Percentiles rank a stretch among this genome's conserved stretches.
These are phyloP conservation scores for Cyrtodaria siliqua DNA, from an alignment of 2,888 invertebrate genomes.

Conservation along the genomic window DNA sequence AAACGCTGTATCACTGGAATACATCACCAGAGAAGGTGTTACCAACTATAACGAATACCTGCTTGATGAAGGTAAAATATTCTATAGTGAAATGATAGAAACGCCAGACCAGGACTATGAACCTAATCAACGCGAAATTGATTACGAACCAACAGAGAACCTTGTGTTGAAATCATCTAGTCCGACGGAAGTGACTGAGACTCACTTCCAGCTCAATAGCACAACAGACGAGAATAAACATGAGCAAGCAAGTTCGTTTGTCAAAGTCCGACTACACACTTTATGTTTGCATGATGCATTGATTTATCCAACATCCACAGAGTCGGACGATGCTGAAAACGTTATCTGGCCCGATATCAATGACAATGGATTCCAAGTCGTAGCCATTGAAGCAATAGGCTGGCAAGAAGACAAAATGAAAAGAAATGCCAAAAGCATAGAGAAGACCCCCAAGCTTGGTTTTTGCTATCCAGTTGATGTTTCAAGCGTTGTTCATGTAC, in stretches of 20 bases:
- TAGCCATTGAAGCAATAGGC: slow-evolving; percentile 36
- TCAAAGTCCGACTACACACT: slow-evolving; percentile 4
- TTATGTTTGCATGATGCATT: slow-evolving; percentile 27
- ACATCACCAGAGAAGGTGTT: not conserved
- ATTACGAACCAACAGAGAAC: slow-evolving; percentile 9
- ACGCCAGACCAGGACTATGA: slow-evolving; percentile 23
- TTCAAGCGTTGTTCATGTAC: slow-evolving; percentile 15
- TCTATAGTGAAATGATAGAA: slow-evolving; percentile 22
- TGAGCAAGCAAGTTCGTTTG: not conserved
- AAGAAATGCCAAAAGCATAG: not conserved
- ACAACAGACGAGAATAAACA: not conserved
- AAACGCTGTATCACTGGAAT: slow-evolving; percentile 16
- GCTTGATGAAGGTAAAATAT: slow-evolving; percentile 24
- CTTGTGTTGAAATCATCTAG: slow-evolving; percentile 27
- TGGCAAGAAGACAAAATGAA: slow-evolving; percentile 17
- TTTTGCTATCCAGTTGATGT: slow-evolving; percentile 39
- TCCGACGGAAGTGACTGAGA: slow-evolving; percentile 15
- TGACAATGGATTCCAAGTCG: slow-evolving; percentile 30
- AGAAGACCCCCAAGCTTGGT: slow-evolving; percentile 11
- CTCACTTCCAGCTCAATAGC: slow-evolving; percentile 16
- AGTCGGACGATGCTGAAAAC: slow-evolving; percentile 19
- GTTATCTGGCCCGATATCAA: slow-evolving; percentile 34
- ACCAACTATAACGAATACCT: slow-evolving; percentile 26
- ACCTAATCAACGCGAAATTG: slow-evolving; percentile 26
- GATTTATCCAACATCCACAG: slow-evolving; percentile 21